phyloP scores from a whole-genome alignment of 2,797 vertebrate species.

The Phaenicophaeus curvirostris region DNA sequence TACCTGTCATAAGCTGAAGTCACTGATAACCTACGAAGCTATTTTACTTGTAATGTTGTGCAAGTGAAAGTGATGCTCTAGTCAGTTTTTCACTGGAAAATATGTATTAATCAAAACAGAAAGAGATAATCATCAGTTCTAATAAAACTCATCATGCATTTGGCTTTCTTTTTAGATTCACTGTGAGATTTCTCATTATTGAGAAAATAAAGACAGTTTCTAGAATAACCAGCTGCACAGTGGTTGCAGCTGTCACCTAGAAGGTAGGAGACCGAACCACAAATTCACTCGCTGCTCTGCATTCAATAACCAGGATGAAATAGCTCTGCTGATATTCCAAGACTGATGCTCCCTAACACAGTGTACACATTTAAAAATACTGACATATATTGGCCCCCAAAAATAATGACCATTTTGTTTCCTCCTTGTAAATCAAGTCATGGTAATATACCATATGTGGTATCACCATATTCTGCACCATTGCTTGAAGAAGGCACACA shows the following conservation, averaged over 20 bases:
- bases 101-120: neutral
- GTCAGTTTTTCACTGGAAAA: neutral
- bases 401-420: neutral
- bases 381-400: neutral
- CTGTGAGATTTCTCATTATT: neutral
- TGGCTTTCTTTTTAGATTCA: neutral
- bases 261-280: neutral
- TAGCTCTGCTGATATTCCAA: neutral
- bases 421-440: neutral
- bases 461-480: rapidly evolving
- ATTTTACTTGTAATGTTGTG: neutral
- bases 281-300: neutral
- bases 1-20: neutral
- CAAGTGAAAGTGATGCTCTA: neutral
- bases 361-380: neutral
- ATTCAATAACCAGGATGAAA: neutral
- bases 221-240: neutral
- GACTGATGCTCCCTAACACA: neutral
- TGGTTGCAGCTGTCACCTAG: neutral
- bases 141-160: neutral
- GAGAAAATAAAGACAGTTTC: neutral
- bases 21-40: neutral
- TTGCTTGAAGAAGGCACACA: neutral
- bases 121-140: neutral
- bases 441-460: neutral